These are phyloP conservation scores for Plectus sambesii DNA, from an alignment of 1,140 invertebrate species.

Conservation along the genomic window DNA sequence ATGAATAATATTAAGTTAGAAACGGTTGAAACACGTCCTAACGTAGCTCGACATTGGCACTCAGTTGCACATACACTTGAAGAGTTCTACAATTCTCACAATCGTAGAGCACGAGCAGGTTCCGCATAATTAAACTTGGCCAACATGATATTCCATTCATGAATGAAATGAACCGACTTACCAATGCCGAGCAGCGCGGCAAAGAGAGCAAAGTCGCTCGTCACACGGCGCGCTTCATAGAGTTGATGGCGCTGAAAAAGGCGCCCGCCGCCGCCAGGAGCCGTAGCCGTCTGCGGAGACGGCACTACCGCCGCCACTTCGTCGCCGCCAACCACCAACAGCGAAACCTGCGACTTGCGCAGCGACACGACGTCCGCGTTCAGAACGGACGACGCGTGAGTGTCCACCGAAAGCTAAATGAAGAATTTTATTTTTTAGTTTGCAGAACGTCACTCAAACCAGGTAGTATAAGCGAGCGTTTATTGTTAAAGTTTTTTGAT, in stretches of 20 bases:
- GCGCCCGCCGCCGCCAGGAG: slow-evolving; percentile 32
- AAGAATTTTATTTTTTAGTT: no score
- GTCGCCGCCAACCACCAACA: slow-evolving; percentile 1
- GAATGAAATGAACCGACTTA: slow-evolving; percentile 20
- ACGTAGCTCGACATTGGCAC: not conserved
- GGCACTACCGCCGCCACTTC: not conserved
- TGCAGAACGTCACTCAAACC: no score
- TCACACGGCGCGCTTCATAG: slow-evolving; percentile 31
- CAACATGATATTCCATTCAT: not conserved
- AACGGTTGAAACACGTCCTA: no score
- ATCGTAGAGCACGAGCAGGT: not conserved
- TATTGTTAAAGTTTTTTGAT: no score
- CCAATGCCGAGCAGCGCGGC: slow-evolving; percentile 40
- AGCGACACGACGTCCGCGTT: slow-evolving; percentile 34
- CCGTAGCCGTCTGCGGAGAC: slow-evolving; percentile 24
- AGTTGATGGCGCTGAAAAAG: slow-evolving; percentile 35
- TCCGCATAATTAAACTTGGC: slow-evolving; percentile 1
- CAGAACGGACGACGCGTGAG: slow-evolving; percentile 30
- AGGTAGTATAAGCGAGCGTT: no score
- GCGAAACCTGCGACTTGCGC: slow-evolving; percentile 13
- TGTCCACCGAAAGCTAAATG: slow-evolving; percentile 20
- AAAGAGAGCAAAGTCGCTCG: slow-evolving; percentile 38
- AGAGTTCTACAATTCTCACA: not conserved
- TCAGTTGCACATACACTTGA: not conserved
- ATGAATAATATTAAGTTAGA: no score